A percentile compares a stretch with the other conserved stretches of the same genome.
phyloP scores from a whole-genome alignment of 2,888 invertebrate genomes.

The Volucella zonaria region DNA sequence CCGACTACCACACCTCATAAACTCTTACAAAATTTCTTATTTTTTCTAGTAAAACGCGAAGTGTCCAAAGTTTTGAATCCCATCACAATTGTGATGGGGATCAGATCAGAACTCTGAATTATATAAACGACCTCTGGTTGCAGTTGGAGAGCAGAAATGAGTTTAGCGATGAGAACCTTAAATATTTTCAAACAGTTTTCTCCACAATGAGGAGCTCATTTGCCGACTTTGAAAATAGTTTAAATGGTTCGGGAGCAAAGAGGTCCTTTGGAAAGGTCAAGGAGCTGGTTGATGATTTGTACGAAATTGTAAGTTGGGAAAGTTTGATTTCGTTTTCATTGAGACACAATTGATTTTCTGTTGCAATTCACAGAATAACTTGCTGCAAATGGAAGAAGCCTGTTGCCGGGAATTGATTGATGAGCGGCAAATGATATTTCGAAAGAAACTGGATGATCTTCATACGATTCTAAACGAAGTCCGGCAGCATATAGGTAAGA shows the following conservation, averaged over 20 bases:
- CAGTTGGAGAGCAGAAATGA: constrained; percentile 65
- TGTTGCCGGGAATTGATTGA: constrained; percentile 80
- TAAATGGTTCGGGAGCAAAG: constrained; percentile 43
- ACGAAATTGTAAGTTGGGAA: constrained; percentile 46
- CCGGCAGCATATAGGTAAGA: constrained; percentile 79
- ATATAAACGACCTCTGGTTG: constrained; percentile 66
- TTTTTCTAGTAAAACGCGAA: constrained; percentile 78
- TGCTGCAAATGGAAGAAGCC: constrained; percentile 80
- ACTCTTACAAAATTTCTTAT: neutral
- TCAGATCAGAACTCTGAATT: constrained; percentile 59
- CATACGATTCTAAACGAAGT: constrained; percentile 79
- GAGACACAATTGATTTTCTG: neutral
- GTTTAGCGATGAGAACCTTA: constrained; percentile 46
- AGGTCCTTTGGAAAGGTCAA: constrained; percentile 58
- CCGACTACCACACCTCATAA: too few species aligned
- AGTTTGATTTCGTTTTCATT: too few species aligned
- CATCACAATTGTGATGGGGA: constrained; percentile 72
- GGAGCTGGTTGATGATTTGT: constrained; percentile 62
- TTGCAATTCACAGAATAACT: constrained; percentile 75
- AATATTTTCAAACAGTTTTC: constrained; percentile 53
- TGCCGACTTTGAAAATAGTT: constrained; percentile 57
- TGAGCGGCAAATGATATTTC: constrained; percentile 78
- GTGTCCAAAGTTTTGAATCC: constrained; percentile 81
- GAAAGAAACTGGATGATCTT: constrained; percentile 78
- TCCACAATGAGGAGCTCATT: constrained; percentile 57